Evolutionary conservation across 2,113 vertebrate species (phyloP), one percentile per base, ranked within the genome.

Genomic region (Bungarus multicinctus): DNA sequence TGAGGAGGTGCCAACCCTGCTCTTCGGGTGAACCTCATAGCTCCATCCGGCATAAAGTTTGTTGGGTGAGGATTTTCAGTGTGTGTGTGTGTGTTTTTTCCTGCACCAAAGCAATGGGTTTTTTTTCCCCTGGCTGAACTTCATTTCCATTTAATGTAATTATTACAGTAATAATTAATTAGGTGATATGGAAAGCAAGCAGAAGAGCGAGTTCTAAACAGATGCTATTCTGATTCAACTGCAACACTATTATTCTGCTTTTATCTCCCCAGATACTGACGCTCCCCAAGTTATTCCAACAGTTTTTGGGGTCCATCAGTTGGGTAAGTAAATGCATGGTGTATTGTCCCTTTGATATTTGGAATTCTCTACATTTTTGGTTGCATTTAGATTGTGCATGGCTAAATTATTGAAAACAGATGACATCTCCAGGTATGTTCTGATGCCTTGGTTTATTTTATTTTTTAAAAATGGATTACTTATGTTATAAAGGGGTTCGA

Each of bases 241-340:
- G 53, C 94, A 25, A 87, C 90, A 50, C 0, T 0, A 54, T 81
- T 96, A 64, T 95, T 89, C 96, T 97, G 5, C 95, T 96, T 89
- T 95, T 97, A 91, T 96, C 94, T 91, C 95, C 91, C 89, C 95
- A 98, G 98, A 97, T 45, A 97, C 95, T 92, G 97, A 97, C 91
- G 95, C 96, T 92, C 95, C 96, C 0, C 96, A 98, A 95, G 94
- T 93, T 91, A 87, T 94, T 69, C 88, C 97, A 18, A 91, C 92
- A 25, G 94, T 96, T 90, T 97, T 97, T 95, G 93, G 89, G 93
- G 91, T 95, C 55, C 96, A 97, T 95, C 96, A 98, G 89, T 95
- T 97, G 85, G 98, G 98, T 98, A 97, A 98, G 97, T 97, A 85
- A 86, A 54, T 2, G 52, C 0, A 0, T 3, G 14, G 43, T 54